Percentiles rank a stretch among this genome's conserved stretches.
These are phyloP conservation scores for Leptopilina clavipes DNA, from an alignment of 1,140 invertebrate genomes.

Conservation along the genomic window DNA sequence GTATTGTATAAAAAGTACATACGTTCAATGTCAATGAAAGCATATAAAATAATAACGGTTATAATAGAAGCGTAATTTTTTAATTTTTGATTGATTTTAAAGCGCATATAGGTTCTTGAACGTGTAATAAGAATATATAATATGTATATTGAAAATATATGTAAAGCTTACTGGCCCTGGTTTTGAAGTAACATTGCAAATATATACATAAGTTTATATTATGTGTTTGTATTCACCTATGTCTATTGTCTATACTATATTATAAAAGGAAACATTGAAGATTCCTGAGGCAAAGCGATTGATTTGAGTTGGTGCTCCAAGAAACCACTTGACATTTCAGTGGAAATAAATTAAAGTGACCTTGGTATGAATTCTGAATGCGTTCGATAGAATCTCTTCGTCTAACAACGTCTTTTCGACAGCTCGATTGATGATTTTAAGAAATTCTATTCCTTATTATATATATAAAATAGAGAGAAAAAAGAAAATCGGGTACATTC, in stretches of 20 bases:
- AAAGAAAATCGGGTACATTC: not conserved
- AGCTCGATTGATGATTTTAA: slow-evolving; percentile 9
- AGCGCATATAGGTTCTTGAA: not conserved
- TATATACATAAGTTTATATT: too few relatives aligned
- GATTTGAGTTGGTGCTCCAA: slow-evolving; percentile 29
- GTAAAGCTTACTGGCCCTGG: not conserved
- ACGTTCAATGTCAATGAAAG: slow-evolving; percentile 11
- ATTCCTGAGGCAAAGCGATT: slow-evolving; percentile 37
- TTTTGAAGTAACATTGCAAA: not conserved
- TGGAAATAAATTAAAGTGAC: slow-evolving; percentile 35
- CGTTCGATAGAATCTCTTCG: not conserved
- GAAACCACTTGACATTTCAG: slow-evolving; percentile 40
- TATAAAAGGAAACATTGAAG: not conserved
- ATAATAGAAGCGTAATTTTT: not conserved
- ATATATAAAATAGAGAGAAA: not conserved
- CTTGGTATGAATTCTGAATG: slow-evolving; percentile 29
- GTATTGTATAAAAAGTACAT: not conserved
- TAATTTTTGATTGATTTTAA: not conserved
- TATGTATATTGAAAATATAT: not conserved
- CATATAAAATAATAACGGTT: not conserved
- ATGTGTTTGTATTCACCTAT: not conserved
- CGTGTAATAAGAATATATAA: not conserved
- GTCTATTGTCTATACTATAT: not conserved
- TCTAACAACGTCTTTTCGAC: not conserved
- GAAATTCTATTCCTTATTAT: not conserved